Evolutionary conservation across 2,113 vertebrate genomes (phyloP), one percentile per base, ranked within the genome.

Genomic region (Casuarius casuarius): DNA sequence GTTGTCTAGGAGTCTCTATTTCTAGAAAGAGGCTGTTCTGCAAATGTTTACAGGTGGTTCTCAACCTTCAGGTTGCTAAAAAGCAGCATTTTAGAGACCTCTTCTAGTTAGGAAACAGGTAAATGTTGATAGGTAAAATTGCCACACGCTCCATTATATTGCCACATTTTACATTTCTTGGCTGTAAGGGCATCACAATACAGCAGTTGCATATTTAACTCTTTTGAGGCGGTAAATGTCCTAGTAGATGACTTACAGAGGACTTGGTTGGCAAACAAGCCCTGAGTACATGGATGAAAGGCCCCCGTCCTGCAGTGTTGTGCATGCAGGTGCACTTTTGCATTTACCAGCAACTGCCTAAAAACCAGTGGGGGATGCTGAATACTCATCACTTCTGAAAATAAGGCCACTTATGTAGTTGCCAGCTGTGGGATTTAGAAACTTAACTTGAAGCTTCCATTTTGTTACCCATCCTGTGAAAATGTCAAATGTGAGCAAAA

Each of bases 1-100:
- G 91, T 96, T 95, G 89, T 87, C 88, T 95, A 95, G 94, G 94
- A 84, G 88, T 96, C 85, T 92, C 93, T 94, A 0, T 90, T 91
- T 91, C 89, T 87, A 82, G 71, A n/a, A 80, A 58, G 89, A 90
- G 90, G 80, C 82, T 78, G 84, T 77, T 96, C 87, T 0, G 8
- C 87, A 95, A 83, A 95, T 96, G 96, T 97, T 97, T 97, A 97
- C 97, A 96, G 94, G 81, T 95, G 97, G 94, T 95, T 96, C 90
- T 94, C 91, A 88, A 96, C 68, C 84, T 95, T 97, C 3, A 18
- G 66, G 87, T 92, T 95, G 96, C 79, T 84, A 52, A 65, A 68
- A 65, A 87, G 91, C 94, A 90, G 93, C 94, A 84, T 90, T 96
- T 96, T 83, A 90, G 94, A 83, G 78, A 90, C 87, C 89, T 96